Evolutionary conservation across 2,888 invertebrate species (phyloP), one percentile per base, ranked within the genome.

Genomic region (Pyrocoelia pectoralis): DNA sequence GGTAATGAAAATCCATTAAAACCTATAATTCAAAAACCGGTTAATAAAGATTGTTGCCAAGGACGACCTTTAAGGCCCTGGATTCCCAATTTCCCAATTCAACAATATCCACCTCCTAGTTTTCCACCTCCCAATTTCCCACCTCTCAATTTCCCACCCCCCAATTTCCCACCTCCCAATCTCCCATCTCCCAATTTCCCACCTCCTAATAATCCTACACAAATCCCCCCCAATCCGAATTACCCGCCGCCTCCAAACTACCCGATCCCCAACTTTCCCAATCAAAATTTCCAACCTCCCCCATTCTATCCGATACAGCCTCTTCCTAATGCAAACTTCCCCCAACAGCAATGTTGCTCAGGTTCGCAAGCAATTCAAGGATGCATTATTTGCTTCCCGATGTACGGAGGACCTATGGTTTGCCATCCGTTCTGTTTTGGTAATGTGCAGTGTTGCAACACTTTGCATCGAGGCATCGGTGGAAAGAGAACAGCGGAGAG

Each of bases 401-500:
- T 10, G 43, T 43, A 43, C 13, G 2, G 8, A 12, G 6, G 15
- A 18, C 15, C 15, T 2, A 10, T 17, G 1, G 18, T 17, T 2
- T 46, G 46, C n/a, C 17, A 46, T n/a, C 46, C 46, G 1, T 10
- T 46, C 14, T 46, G 46, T 46, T 46, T 46, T 10, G 17, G n/a
- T 10, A 46, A 46, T n/a, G n/a, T 46, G n/a, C 46, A 15, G 17
- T 46, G 46, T 17, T 46, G 46, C 17, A 46, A 46, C n/a, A 17
- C 3, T 15, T 46, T 14, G 46, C 15, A 24, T 24, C 4, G 24
- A 5, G 6, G 4, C 3, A 24, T 24, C 24, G 6, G 24, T 5
- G 6, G 24, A 6, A 6, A 24, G 24, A 24, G 6, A 24, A 24
- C 24, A 6, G 24, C 24, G 4, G 24, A 6, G 3, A 24, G 6